Conservation (phyloP, 2,113 vertebrate genomes). For the Mesitornis unicolor region DNA sequence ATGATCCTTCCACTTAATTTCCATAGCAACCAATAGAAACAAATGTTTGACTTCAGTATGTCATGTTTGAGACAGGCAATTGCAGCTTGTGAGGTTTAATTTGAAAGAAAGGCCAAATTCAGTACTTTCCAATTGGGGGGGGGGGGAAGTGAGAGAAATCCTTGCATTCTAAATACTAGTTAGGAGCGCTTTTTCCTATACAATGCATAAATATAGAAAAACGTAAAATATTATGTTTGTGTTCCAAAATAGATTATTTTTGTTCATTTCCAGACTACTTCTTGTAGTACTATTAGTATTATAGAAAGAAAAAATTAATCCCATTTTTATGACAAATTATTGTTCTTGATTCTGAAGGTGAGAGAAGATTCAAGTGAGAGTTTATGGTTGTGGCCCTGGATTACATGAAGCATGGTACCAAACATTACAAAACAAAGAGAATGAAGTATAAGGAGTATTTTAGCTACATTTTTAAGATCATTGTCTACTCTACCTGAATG, state of each 20-base stretch:
- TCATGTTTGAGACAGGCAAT: background rate
- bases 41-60: background rate
- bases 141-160: background rate
- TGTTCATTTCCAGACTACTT: background rate
- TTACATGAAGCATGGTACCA: background rate
- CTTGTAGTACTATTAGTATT: background rate
- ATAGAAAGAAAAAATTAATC: background rate
- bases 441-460: background rate
- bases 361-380: background rate
- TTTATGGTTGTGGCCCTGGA: background rate
- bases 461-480: background rate
- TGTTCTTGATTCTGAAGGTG: background rate
- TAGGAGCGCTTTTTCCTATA: background rate
- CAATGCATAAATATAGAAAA: background rate
- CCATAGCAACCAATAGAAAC: background rate
- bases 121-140: background rate
- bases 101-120: background rate
- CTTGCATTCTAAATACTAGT: background rate
- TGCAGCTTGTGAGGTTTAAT: background rate
- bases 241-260: background rate
- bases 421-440: background rate
- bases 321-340: background rate
- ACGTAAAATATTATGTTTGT: background rate
- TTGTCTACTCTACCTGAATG: background rate
- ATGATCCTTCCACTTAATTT: background rate